Conservation (phyloP, 2,888 invertebrate genomes). For the Xestia xanthographa region DNA sequence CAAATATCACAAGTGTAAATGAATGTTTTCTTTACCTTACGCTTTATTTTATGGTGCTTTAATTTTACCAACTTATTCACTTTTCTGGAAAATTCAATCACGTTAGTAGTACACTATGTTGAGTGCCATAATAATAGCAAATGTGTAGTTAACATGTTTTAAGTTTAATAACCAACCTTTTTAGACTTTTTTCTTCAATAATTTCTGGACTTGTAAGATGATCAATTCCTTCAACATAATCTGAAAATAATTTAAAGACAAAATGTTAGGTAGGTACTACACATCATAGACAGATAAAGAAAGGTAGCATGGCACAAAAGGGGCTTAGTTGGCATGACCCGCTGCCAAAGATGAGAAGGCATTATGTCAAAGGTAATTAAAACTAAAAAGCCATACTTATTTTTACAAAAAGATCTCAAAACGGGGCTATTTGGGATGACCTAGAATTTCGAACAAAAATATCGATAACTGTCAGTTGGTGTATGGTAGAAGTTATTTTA, state of each 20-base stretch:
- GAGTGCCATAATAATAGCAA: not conserved
- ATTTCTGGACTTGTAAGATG: conserved; percentile 12
- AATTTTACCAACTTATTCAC: conserved; percentile 60
- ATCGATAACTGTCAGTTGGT: too few species aligned
- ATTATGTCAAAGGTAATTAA: too few species aligned
- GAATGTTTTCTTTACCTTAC: conserved; percentile 71
- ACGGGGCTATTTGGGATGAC: too few species aligned
- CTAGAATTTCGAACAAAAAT: too few species aligned
- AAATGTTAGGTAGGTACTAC: not conserved
- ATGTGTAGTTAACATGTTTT: not conserved
- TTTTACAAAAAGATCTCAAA: too few species aligned
- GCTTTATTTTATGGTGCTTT: conserved; percentile 63
- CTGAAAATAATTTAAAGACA: conserved; percentile 30
- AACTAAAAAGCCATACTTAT: too few species aligned
- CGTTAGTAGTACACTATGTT: not conserved
- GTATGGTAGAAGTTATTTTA: too few species aligned
- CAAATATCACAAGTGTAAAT: conserved; percentile 81
- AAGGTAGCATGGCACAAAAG: not conserved
- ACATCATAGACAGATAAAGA: not conserved
- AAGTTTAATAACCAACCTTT: conserved; percentile 37
- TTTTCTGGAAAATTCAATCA: conserved; percentile 56
- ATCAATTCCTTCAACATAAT: conserved; percentile 28
- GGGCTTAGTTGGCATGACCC: not conserved
- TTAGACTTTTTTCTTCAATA: conserved; percentile 5
- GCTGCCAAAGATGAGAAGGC: too few species aligned